These are phyloP conservation scores for Gerris lacustris DNA, from an alignment of 2,888 invertebrate genomes.

Conservation along the genomic window DNA sequence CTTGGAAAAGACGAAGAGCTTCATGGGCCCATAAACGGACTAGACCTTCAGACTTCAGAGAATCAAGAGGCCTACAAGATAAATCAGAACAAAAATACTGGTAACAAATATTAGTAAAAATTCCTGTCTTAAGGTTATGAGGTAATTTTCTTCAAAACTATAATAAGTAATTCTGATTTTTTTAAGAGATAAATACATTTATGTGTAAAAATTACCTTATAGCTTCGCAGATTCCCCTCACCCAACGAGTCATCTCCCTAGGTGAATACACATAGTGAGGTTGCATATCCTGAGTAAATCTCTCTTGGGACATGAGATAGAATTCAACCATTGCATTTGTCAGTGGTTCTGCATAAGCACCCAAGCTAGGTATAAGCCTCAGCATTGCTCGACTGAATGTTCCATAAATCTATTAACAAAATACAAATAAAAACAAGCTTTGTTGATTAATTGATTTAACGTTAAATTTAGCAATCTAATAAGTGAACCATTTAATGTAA, in stretches of 20 bases:
- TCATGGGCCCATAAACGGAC: slow-evolving; percentile 99
- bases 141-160: no score
- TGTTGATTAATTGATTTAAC: slow-evolving; percentile 3
- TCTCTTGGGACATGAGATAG: slow-evolving; percentile 90
- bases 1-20: slow-evolving; percentile 83
- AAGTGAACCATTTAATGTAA: background rate
- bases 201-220: slow-evolving; percentile 45
- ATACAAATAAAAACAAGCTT: slow-evolving; percentile 10
- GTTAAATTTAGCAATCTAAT: slow-evolving; percentile 4
- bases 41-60: slow-evolving; percentile 79
- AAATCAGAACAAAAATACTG: slow-evolving; percentile 6
- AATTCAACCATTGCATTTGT: slow-evolving; percentile 99
- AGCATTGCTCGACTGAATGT: slow-evolving; percentile 98
- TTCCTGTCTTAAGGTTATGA: no score
- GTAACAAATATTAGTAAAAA: background rate
- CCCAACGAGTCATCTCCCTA: slow-evolving; percentile 98
- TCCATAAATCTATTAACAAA: slow-evolving; percentile 68
- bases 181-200: no score
- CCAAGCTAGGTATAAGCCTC: slow-evolving; percentile 77
- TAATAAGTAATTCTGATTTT: no score
- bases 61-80: slow-evolving; percentile 67
- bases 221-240: slow-evolving; percentile 97
- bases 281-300: slow-evolving; percentile 99
- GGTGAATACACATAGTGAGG: slow-evolving; percentile 99
- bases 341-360: slow-evolving; percentile 88